These are phyloP conservation scores for Sitta carolinensis DNA, from an alignment of 2,797 vertebrate genomes.

Conservation along the genomic window DNA sequence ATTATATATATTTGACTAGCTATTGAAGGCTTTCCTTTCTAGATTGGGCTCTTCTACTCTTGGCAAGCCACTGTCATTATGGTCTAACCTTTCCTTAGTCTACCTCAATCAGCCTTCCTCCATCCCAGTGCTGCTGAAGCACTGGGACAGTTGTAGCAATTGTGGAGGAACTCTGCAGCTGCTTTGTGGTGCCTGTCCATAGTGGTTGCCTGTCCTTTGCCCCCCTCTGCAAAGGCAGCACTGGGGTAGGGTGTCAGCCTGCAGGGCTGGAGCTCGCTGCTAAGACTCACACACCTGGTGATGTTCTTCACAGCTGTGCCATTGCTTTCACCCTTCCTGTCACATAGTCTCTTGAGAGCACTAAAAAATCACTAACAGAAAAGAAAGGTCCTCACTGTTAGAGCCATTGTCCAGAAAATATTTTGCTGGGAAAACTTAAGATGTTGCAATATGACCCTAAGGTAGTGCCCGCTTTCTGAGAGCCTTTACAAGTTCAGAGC, in stretches of 20 bases:
- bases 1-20: background rate
- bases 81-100: background rate
- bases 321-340: background rate
- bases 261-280: rapidly evolving
- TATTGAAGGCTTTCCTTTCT: background rate
- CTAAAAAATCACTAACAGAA: background rate
- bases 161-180: background rate
- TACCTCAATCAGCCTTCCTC: background rate
- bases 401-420: background rate
- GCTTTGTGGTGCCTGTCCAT: background rate
- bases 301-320: background rate
- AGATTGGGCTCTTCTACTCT: background rate
- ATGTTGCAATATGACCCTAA: background rate
- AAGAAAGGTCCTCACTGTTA: background rate
- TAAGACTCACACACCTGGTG: background rate
- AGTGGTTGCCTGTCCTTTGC: rapidly evolving
- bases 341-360: background rate
- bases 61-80: background rate
- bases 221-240: rapidly evolving
- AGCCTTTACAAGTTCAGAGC: background rate
- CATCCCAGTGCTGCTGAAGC: background rate
- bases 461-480: background rate
- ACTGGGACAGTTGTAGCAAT: background rate
- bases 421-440: background rate
- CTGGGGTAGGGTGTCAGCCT: background rate